phyloP scores from a whole-genome alignment of 2,113 vertebrate genomes.

The Ophiodon elongatus region DNA sequence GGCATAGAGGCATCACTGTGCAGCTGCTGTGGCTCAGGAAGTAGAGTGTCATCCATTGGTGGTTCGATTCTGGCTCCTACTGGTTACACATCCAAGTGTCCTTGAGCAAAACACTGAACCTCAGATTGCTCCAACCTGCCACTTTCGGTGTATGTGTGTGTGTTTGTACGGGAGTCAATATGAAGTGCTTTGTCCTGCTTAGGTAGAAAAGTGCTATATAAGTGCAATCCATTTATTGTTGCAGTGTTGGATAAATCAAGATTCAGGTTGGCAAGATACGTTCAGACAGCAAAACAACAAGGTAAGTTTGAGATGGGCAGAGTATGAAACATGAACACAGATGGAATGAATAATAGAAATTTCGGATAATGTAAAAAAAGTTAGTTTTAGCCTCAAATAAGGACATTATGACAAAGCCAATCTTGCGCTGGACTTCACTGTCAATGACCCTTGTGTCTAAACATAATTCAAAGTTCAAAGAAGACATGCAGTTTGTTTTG shows the following conservation, averaged over 20 bases:
- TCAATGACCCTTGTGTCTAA: background rate
- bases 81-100: slow-evolving; percentile 14
- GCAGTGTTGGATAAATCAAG: background rate
- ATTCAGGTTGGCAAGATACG: background rate
- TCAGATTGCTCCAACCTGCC: background rate
- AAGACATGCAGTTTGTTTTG: background rate
- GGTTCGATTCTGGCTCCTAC: slow-evolving; percentile 21
- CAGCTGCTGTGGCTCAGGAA: background rate
- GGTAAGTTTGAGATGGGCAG: background rate
- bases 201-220: slow-evolving; percentile 9
- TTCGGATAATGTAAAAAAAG: background rate
- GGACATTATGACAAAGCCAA: background rate
- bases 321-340: background rate
- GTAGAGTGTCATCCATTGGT: background rate
- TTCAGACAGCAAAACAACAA: slow-evolving; percentile 12
- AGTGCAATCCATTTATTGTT: slow-evolving; percentile 13
- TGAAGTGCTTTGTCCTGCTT: slow-evolving; percentile 21
- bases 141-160: background rate
- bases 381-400: background rate
- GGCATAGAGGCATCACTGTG: background rate
- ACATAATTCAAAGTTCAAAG: background rate
- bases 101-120: slow-evolving; percentile 19
- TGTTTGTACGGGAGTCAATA: background rate
- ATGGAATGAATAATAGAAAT: background rate
- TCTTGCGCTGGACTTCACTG: background rate